Evolutionary conservation across 2,113 vertebrate species (phyloP), one percentile per base, ranked within the genome.

Genomic region (Sinocyclocheilus grahami): DNA sequence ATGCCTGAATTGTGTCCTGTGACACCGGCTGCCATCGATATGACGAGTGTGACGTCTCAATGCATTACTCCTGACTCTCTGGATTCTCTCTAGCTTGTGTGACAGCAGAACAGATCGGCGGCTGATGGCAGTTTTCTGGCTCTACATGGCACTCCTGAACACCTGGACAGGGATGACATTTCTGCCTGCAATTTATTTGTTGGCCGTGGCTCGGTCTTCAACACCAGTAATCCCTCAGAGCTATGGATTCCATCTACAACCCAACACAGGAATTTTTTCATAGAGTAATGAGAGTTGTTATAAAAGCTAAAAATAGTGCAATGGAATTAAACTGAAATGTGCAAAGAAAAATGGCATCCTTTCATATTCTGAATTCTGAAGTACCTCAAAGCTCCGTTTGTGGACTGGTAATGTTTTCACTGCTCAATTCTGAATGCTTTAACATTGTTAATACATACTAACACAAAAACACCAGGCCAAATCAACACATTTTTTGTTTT

Each of bases 161-260:
- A 82, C 79, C 79, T 82, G 79, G 79, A 82, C 79, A 67, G 79
- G 12, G n/a, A 82, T 82, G 79, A 82, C 62, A 82, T 67, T 82
- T 82, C 42, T 67, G 62, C 39, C 39, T 67, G 62, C 79, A 30
- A 82, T 82, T 82, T 82, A 82, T 82, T 67, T 82, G 65, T 67
- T 82, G 79, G 79, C 79, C 51, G 60, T 1, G 42, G 62, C 60
- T 67, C 24, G 14, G 39, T 63, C 62, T 82, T 82, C 60, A 48
- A 67, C 79, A 67, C 3, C 60, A 67, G 62, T 7, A 67, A 67
- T 67, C 14, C 33, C 37, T 63, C 78, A 1, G 12, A 80, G 78
- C 20, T 39, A n/a, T 80, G 39, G 24, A 30, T 65, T 82, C 39
- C 60, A 82, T 27, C 42, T 82, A 62, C 60, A 81, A 46, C 9